Conservation (phyloP, 2,797 vertebrate species). For the Harpagifer antarcticus region DNA sequence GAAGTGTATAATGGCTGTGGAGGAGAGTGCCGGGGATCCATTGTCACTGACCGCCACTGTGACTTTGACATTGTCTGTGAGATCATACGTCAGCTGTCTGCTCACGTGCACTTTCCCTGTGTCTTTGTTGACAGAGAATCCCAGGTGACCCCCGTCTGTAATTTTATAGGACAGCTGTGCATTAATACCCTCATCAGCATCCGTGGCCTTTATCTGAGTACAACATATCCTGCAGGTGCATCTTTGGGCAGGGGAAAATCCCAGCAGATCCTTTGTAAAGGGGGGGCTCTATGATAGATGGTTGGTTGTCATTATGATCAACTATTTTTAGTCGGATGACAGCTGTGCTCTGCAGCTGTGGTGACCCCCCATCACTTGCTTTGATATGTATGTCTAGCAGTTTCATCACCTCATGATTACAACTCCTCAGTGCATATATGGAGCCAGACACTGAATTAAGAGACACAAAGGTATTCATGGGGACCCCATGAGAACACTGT, state of each 20-base stretch:
- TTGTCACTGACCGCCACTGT: constrained; percentile 89
- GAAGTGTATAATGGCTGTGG: constrained; percentile 89
- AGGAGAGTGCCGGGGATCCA: constrained; percentile 89
- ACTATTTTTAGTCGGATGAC: constrained; percentile 91
- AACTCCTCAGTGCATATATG: constrained; percentile 94
- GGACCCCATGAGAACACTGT: constrained; percentile 88
- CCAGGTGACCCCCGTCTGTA: constrained; percentile 86
- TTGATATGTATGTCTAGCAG: constrained; percentile 91
- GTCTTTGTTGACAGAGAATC: constrained; percentile 89
- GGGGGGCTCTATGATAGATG: constrained; percentile 87
- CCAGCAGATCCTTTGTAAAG: constrained; percentile 92
- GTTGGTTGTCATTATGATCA: constrained; percentile 96
- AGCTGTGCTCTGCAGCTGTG: constrained; percentile 91
- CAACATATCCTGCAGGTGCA: constrained; percentile 88
- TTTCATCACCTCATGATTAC: constrained; percentile 93
- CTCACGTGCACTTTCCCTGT: constrained; percentile 91
- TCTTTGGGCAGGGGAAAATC: constrained; percentile 89
- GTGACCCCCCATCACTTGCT: constrained; percentile 92
- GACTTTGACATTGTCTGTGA: constrained; percentile 87
- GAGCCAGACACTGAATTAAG: constrained; percentile 93
- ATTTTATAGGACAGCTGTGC: constrained; percentile 91
- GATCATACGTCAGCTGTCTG: constrained; percentile 89
- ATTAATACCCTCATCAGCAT: constrained; percentile 92
- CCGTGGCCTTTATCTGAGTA: constrained; percentile 92
- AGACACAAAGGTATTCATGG: constrained; percentile 92